Evolutionary conservation across 2,797 vertebrate genomes (phyloP).

Genomic region (Fringilla coelebs): DNA sequence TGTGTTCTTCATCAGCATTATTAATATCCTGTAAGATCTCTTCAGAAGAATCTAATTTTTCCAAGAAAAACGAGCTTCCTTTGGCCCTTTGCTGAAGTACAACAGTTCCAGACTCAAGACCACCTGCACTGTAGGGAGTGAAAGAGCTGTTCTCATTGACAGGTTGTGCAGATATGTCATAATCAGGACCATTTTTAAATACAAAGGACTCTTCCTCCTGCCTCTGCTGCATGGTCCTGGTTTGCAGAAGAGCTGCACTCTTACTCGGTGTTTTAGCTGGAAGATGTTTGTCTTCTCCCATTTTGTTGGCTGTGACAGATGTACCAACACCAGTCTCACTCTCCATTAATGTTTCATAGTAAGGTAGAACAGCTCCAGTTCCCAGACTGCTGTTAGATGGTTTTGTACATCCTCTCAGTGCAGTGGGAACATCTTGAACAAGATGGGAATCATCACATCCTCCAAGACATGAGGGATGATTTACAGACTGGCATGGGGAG

Average conservation of each 20-base stretch:
- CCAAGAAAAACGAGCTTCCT: not conserved
- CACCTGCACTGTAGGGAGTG: not conserved
- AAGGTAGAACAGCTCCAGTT: slow-evolving; percentile 23
- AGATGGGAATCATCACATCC: not conserved
- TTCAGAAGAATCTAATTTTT: not conserved
- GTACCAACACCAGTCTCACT: not conserved
- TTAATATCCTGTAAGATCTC: not conserved
- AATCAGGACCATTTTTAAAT: not conserved
- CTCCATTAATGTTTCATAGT: slow-evolving; percentile 54
- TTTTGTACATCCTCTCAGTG: not conserved
- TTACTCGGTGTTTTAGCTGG: not conserved
- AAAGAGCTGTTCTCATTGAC: not conserved
- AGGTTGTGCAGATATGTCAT: not conserved
- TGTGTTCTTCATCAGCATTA: not conserved
- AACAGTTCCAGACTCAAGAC: not conserved
- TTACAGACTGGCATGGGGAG: not conserved
- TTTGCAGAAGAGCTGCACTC: not conserved
- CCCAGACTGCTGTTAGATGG: not conserved
- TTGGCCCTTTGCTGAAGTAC: not conserved
- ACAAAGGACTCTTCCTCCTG: not conserved
- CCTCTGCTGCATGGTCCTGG: not conserved
- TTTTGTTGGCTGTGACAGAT: not conserved
- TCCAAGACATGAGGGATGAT: not conserved
- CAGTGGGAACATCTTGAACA: not conserved
- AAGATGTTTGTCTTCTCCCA: not conserved